Evolutionary conservation across 2,888 invertebrate genomes (phyloP).

Genomic region (Eumerus sabulonum): DNA sequence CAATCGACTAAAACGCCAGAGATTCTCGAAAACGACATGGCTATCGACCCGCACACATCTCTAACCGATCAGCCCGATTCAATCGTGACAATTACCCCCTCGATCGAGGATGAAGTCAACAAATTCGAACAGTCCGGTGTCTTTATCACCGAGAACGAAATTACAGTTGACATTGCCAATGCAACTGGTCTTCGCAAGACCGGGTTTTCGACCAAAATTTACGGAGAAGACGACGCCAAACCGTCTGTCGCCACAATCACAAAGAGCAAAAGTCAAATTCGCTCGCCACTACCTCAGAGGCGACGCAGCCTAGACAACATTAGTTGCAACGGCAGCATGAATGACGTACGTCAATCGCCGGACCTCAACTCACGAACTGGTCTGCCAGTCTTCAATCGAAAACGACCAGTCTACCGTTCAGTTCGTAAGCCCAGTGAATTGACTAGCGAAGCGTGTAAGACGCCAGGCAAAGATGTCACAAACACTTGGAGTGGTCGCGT

Average conservation of each 20-base stretch:
- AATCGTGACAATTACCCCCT: slow-evolving; percentile 55
- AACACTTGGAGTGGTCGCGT: slow-evolving; percentile 88
- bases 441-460: slow-evolving; percentile 67
- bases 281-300: slow-evolving; percentile 76
- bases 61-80: slow-evolving; percentile 49
- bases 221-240: slow-evolving; percentile 80
- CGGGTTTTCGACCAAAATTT: slow-evolving; percentile 83
- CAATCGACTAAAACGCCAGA: slow-evolving; percentile 72
- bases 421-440: slow-evolving; percentile 78
- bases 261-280: slow-evolving; percentile 78
- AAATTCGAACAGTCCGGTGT: slow-evolving; percentile 78
- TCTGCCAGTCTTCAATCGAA: slow-evolving; percentile 74
- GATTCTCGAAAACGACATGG: slow-evolving; percentile 71
- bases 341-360: slow-evolving; percentile 69
- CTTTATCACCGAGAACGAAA: slow-evolving; percentile 77
- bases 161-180: slow-evolving; percentile 83
- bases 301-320: slow-evolving; percentile 77
- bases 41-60: slow-evolving; percentile 67
- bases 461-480: slow-evolving; percentile 80
- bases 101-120: slow-evolving; percentile 59
- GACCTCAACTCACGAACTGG: slow-evolving; percentile 74
- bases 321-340: slow-evolving; percentile 74
- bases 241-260: background rate
- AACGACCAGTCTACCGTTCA: slow-evolving; percentile 78
- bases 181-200: slow-evolving; percentile 86